Evolutionary conservation across 2,797 vertebrate genomes (phyloP).

Genomic region (Brachyrhaphis roseni): DNA sequence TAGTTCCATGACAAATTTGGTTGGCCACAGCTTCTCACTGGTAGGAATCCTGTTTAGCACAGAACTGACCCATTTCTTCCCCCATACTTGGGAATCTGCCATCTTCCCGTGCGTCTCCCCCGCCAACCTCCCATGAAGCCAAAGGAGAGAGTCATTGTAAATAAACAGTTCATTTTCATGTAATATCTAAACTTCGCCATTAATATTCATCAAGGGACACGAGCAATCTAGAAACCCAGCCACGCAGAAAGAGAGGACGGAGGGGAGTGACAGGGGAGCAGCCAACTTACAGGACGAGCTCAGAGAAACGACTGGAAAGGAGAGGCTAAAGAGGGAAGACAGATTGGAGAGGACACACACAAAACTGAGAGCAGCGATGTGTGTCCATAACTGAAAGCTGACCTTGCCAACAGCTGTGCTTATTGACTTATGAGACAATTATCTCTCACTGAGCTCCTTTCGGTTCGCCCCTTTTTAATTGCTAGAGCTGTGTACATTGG

Average conservation of each 20-base stretch:
- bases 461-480: conserved; percentile 64
- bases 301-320: conserved; percentile 8
- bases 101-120: conserved; percentile 14
- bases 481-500: conserved; percentile 52
- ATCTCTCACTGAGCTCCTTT: conserved; percentile 66
- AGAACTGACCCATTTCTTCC: conserved; percentile 45
- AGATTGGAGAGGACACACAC: conserved; percentile 34
- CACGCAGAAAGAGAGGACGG: conserved; percentile 65
- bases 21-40: conserved; percentile 57
- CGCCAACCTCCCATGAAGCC: conserved; percentile 39
- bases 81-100: conserved; percentile 40
- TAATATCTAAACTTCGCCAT: conserved; percentile 73
- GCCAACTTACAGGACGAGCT: conserved; percentile 46
- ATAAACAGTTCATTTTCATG: conserved; percentile 79
- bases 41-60: conserved; percentile 58
- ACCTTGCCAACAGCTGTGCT: conserved; percentile 84
- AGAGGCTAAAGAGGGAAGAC: conserved; percentile 18
- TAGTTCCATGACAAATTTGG: conserved; percentile 48
- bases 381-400: conserved; percentile 75
- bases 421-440: conserved; percentile 83
- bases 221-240: conserved; percentile 60
- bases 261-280: conserved; percentile 34
- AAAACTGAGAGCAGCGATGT: conserved; percentile 38
- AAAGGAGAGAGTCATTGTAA: conserved; percentile 55
- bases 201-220: conserved; percentile 75